Evolutionary conservation across 2,888 invertebrate genomes (phyloP), one percentile per base, ranked within the genome.

Genomic region (Cordilura impudica): DNA sequence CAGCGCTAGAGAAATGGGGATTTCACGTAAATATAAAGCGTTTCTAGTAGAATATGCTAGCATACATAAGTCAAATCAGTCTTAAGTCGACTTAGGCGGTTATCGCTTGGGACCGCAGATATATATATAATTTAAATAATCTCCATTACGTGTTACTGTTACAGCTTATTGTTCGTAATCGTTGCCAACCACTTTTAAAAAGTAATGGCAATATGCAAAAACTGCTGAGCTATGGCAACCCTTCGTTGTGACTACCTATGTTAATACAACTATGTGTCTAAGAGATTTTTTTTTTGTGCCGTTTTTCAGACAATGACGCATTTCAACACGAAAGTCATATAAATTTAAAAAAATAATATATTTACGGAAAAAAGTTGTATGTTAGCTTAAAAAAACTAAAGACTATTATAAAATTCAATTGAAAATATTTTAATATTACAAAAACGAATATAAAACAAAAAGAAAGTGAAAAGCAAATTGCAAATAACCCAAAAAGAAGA

Each of bases 281-380:
- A 35, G 31, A 29, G 45, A 53, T 61, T 66, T 19, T 61, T 60
- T 65, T 71, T 65, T 78, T 65, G 69, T 65, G 2, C 63, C 49
- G 67, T 66, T 73, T 65, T 51, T 49, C 60, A 75, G 78, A 66
- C 78, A 74, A 75, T 79, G 79, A 79, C 79, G 79, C 79, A 79
- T 79, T 58, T 72, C 21, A 72, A 58, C 54, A 56, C 43, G 54
- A 67, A 56, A 66, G 63, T 79, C 49, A 23, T 14, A 49, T 21
- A 63, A 61, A 60, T 56, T 49, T 56, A 29, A 23, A 49, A 18
- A 63, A 69, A 47, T 39, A 16, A 35, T 29, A 60, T 18, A 49
- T 35, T 53, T 26, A 2, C 26, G n/a, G 19, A 4, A 26, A 49
- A 63, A 35, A 49, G n/a, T 63, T 39, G n/a, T n/a, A 39, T n/a